Base-by-base conservation (phyloP, 2,888 invertebrate species). In the Strigamia transsilvanica region DNA sequence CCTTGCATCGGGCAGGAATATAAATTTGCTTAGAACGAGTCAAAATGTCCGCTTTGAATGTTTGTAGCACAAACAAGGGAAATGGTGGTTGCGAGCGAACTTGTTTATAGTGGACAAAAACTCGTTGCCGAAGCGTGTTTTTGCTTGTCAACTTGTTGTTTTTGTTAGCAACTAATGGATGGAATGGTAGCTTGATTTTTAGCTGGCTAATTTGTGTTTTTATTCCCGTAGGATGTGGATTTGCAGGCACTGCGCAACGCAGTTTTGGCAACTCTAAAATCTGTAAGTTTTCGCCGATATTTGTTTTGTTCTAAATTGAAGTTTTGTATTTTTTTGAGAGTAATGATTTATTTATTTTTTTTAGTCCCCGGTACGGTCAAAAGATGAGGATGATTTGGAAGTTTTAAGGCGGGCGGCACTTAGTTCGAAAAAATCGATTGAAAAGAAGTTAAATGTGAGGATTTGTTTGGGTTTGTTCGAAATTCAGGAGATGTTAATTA, bases 191-290 rank as follows among this genome's bases (percentile, higher is more conserved):
- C 38, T 38, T 38, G 38, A 6, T 38, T 38, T 38, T 38, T 38
- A 6, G 2, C 0, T 38, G 10, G 6, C 6, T 38, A 4, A 9
- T 38, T 38, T 38, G 6, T 9, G 10, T 51, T 18, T 18, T 18
- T 21, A 5, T 38, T 34, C 1, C 73, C 81, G 3, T 18, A 83
- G 83, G 83, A 83, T 42, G 77, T 77, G n/a, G 83, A 83, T 79
- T 73, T 83, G 41, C 78, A 81, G 34, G 81, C 83, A 21, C 78
- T 83, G 41, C 56, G 83, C 23, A 78, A 46, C n/a, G 81, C 78
- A 27, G 83, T 81, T n/a, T 61, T 83, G 21, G 83, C 83, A 18
- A 51, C 83, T 13, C 38, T 81, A 12, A 83, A 83, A 81, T 10
- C 79, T 10, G 83, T 83, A 79, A 81, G 81, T 82, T 10, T 66